Conservation (phyloP, 2,888 invertebrate genomes). For the Morpho helenor region DNA sequence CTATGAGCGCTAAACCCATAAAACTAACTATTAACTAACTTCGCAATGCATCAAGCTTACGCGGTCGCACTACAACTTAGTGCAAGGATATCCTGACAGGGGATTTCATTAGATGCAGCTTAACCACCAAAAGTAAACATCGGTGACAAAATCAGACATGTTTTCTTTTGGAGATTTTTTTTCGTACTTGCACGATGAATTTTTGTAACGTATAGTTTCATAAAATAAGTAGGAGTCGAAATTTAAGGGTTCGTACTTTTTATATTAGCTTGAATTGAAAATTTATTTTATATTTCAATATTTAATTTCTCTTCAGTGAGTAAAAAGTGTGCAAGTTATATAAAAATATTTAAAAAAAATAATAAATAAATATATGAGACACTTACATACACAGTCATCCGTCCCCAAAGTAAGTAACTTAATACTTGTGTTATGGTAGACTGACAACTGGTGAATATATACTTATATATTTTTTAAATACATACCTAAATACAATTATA, state of each 20-base stretch:
- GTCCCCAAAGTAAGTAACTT: too few relatives aligned
- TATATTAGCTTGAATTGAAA: background rate
- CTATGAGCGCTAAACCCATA: background rate
- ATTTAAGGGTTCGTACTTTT: background rate
- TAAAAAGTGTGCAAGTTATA: too few relatives aligned
- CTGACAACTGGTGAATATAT: too few relatives aligned
- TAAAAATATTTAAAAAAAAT: too few relatives aligned
- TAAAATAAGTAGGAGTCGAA: background rate
- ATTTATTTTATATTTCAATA: background rate
- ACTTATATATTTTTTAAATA: too few relatives aligned
- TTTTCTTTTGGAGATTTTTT: conserved; percentile 62
- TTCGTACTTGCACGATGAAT: conserved; percentile 55
- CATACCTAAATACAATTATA: too few relatives aligned
- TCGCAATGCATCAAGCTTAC: conserved; percentile 3
- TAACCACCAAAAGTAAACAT: conserved; percentile 72
- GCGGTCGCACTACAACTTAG: conserved; percentile 41
- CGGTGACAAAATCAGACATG: conserved; percentile 67
- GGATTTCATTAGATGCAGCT: conserved; percentile 79
- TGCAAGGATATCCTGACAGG: conserved; percentile 73
- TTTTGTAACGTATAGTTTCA: conserved; percentile 28
- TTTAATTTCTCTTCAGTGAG: too few relatives aligned
- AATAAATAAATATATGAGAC: too few relatives aligned
- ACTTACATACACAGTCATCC: too few relatives aligned
- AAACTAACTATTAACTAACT: background rate
- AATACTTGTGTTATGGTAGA: too few relatives aligned